phyloP scores from a whole-genome alignment of 2,113 vertebrate genomes.

The Poicephalus gulielmi region DNA sequence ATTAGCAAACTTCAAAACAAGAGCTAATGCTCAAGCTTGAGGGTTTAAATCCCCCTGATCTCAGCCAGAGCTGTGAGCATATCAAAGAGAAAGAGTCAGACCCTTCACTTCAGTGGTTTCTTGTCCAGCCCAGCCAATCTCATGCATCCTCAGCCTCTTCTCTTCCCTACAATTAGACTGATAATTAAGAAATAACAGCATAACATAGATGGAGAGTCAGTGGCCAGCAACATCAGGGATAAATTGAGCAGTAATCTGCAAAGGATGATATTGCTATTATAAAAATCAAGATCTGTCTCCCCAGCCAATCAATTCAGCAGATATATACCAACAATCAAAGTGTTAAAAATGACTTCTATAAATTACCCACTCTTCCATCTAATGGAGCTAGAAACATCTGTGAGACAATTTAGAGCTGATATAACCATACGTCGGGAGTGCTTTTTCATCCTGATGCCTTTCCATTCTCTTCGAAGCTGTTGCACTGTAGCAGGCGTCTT shows the following conservation, averaged over 20 bases:
- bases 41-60: not conserved
- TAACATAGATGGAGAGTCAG: constrained; percentile 66
- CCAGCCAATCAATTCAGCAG: constrained; percentile 78
- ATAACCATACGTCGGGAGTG: constrained; percentile 29
- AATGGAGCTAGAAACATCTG: constrained; percentile 76
- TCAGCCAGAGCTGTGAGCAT: not conserved
- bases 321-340: constrained; percentile 82
- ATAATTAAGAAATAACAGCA: constrained; percentile 77
- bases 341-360: constrained; percentile 79
- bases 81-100: not conserved
- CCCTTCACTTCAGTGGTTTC: not conserved
- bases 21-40: not conserved
- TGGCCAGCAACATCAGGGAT: constrained; percentile 61
- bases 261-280: constrained; percentile 79
- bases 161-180: constrained; percentile 68
- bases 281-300: constrained; percentile 81
- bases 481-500: constrained; percentile 25
- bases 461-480: constrained; percentile 41
- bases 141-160: not conserved
- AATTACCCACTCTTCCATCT: constrained; percentile 74
- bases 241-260: constrained; percentile 75
- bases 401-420: constrained; percentile 74
- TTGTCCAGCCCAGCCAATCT: constrained; percentile 54
- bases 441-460: constrained; percentile 71
- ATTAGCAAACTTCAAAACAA: not conserved